phyloP scores from a whole-genome alignment of 1,140 invertebrate genomes.

The Ruditapes philippinarum region DNA sequence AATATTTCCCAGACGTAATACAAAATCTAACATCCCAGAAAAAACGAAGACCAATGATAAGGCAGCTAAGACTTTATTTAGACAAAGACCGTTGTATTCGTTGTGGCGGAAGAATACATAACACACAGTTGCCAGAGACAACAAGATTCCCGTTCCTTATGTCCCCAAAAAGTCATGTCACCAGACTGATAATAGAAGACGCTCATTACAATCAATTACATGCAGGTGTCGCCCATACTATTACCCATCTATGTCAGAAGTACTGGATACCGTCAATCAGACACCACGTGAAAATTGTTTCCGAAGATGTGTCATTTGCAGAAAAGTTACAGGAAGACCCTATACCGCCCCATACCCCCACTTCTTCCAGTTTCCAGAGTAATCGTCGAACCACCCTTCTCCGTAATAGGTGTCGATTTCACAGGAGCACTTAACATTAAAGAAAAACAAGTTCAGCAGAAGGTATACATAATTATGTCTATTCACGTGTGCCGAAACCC shows the following conservation, averaged over 20 bases:
- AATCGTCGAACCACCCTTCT: conserved; percentile 36
- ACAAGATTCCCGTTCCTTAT: not conserved
- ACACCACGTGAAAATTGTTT: not conserved
- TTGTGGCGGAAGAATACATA: not conserved
- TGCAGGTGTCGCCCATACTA: not conserved
- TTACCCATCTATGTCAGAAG: conserved; percentile 20
- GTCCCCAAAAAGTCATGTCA: not conserved
- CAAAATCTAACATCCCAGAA: no score
- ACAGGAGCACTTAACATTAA: conserved; percentile 57
- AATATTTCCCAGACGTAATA: no score
- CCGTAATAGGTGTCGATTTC: conserved; percentile 57
- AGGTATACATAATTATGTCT: not conserved
- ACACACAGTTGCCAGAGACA: not conserved
- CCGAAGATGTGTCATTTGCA: conserved; percentile 6
- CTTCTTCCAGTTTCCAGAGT: conserved; percentile 51
- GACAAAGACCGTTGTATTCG: not conserved
- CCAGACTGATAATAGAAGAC: not conserved
- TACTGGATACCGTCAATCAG: conserved; percentile 16
- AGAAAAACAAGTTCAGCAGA: not conserved
- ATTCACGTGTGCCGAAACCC: conserved; percentile 41
- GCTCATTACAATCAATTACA: conserved; percentile 25
- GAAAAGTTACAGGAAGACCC: conserved; percentile 16
- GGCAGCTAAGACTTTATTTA: not conserved
- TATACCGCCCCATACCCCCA: conserved; percentile 34
- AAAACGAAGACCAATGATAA: not conserved